phyloP scores from a whole-genome alignment of 2,888 invertebrate species.

The Acronicta aceris region DNA sequence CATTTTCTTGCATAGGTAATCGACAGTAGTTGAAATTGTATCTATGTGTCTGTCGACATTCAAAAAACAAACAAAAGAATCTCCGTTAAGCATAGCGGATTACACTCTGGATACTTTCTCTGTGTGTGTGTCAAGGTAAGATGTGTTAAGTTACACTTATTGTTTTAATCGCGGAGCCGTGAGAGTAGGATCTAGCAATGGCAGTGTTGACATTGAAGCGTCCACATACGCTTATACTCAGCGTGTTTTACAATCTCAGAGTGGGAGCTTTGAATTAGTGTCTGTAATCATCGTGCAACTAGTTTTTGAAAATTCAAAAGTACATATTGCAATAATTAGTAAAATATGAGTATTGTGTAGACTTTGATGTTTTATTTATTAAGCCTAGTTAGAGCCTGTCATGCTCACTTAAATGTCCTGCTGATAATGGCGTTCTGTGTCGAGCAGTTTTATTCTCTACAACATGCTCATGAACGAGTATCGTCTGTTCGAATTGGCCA shows the following conservation, averaged over 20 bases:
- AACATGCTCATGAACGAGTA: no score
- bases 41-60: not conserved
- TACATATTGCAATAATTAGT: no score
- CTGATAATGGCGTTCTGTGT: no score
- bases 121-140: constrained; percentile 41
- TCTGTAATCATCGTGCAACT: not conserved
- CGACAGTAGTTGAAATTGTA: no score
- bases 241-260: constrained; percentile 14
- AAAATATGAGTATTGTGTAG: no score
- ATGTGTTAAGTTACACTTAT: constrained; percentile 50
- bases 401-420: no score
- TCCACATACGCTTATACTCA: constrained; percentile 22
- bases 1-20: no score
- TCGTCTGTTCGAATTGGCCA: no score
- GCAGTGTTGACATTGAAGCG: constrained; percentile 48
- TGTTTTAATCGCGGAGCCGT: constrained; percentile 48
- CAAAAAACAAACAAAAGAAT: constrained; percentile 25
- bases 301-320: no score
- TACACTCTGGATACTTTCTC: constrained; percentile 52
- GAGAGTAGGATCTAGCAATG: constrained; percentile 46
- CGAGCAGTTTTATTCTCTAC: no score
- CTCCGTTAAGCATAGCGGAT: constrained; percentile 23
- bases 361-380: no score
- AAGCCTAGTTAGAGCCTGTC: no score
- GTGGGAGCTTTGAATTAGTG: constrained; percentile 2